A percentile compares a stretch with the other conserved stretches of the same genome.
Evolutionary conservation across 2,888 invertebrate genomes (phyloP).

Genomic region (Alloplasta piceator): DNA sequence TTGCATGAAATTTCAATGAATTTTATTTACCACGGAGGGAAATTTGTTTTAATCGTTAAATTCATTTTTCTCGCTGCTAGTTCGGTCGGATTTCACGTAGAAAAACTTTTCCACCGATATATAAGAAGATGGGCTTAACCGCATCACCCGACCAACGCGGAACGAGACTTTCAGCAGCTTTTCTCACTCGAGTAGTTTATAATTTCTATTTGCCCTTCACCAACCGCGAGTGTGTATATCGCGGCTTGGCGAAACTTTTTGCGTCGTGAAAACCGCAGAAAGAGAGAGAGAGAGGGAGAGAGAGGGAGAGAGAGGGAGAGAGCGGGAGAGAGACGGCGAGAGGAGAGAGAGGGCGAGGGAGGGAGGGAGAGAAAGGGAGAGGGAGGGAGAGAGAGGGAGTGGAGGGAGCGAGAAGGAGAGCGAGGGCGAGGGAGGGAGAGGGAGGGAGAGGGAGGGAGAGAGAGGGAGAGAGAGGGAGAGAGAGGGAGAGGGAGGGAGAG

Average conservation of each 20-base stretch:
- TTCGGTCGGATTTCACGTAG: background rate
- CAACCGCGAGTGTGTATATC: background rate
- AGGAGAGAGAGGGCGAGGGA: background rate
- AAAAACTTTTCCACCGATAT: background rate
- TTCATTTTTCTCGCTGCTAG: background rate
- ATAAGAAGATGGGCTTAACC: conserved; percentile 3
- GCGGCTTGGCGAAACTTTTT: conserved; percentile 22
- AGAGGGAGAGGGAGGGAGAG: background rate
- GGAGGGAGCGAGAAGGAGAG: too few species aligned
- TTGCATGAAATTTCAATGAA: too few species aligned
- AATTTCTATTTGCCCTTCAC: conserved; percentile 71
- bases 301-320: background rate
- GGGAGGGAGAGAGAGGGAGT: too few species aligned
- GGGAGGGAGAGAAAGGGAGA: background rate
- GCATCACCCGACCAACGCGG: background rate
- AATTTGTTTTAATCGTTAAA: background rate
- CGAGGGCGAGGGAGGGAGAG: background rate
- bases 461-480: background rate
- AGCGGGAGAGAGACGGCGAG: too few species aligned
- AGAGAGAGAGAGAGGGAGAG: too few species aligned
- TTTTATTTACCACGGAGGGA: background rate
- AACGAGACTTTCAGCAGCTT: conserved; percentile 8
- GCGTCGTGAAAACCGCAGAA: conserved; percentile 16
- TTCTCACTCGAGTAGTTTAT: conserved; percentile 60
- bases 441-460: too few species aligned